Base-by-base conservation (phyloP, 2,888 invertebrate species). In the Patella depressa region DNA sequence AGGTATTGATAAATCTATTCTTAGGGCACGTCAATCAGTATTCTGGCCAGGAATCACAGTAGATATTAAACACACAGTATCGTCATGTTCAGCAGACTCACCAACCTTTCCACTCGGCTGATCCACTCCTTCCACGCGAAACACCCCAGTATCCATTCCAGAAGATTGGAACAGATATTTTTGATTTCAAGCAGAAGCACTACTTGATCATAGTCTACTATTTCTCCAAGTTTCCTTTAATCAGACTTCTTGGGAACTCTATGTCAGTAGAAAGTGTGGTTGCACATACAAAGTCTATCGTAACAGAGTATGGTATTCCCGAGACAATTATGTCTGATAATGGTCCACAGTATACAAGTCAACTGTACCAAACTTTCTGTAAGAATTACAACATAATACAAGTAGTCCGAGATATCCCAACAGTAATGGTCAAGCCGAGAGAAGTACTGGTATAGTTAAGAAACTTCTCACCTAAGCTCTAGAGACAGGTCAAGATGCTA, bases 21-120 rank as follows among this genome's bases (percentile, higher is more conserved):
- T 71, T 7, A 71, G n/a, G 29, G 53, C 71, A 11, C 17, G 53
- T 19, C 53, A 54, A 53, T 73, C 54, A 14, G 0, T 73, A 24
- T 73, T 73, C 53, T 73, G 73, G 73, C 55, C 73, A 53, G 73
- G 55, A 53, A 73, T 73, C 53, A 54, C 54, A 55, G 9, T 53
- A n/a, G 71, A 71, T 29, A 71, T 71, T 34, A 71, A 71, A 34
- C 19, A 53, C 15, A 29, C 29, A n/a, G 53, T 53, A 53, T 34
- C 73, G 12, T 54, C 73, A 54, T 73, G 55, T 73, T 24, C 24
- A n/a, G 55, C 73, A 19, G 3, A 24, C 65, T n/a, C 19, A 59
- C 3, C 17, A 19, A 3, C 19, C 65, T 59, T 2, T n/a, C 17
- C 17, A 59, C 2, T 19, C 65, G 17, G 19, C 17, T 17, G 65